Evolutionary conservation across 2,797 vertebrate genomes (phyloP), one percentile per base, ranked within the genome.

Genomic region (Gobionotothen gibberifrons): DNA sequence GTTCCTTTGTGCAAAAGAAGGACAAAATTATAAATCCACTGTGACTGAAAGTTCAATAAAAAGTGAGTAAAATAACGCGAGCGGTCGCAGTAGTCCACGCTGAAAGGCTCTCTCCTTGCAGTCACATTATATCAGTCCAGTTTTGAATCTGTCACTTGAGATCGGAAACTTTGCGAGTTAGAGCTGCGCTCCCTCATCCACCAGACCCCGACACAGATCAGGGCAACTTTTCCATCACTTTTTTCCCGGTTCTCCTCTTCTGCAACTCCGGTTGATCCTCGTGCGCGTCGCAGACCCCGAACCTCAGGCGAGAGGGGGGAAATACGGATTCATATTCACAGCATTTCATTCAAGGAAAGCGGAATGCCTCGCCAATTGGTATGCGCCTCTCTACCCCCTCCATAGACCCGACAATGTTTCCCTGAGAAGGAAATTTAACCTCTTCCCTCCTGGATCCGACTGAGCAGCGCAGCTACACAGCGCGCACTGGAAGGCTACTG

Each of bases 311-410:
- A 60, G 79, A 85, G 76, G 83, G 72, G 80, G 71, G 69, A 51
- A n/a, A 76, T 10, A 53, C 66, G 86, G 81, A 72, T 72, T 84
- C 90, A 90, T 87, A 89, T 68, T 84, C 90, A 88, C 90, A 70
- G 91, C 82, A 67, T 90, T 92, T 93, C 94, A 94, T 94, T 94
- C 82, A 94, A 90, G 90, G 86, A 79, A 72, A 89, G 86, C 83
- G 85, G 90, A 92, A 84, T 69, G 90, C 79, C 81, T 89, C 78
- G 74, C 64, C 84, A 71, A 83, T 89, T 89, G 92, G 89, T 92
- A 82, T 74, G 87, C 77, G 66, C 86, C 87, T 82, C 65, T 84
- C 88, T 82, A 80, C 84, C 84, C 87, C 86, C 88, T 82, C 74
- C 71, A 74, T 47, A 51, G 81, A 79, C 58, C 77, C 64, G 80